Evolutionary conservation across 2,888 invertebrate species (phyloP), one percentile per base, ranked within the genome.

Genomic region (Caenorhabditis sp.): DNA sequence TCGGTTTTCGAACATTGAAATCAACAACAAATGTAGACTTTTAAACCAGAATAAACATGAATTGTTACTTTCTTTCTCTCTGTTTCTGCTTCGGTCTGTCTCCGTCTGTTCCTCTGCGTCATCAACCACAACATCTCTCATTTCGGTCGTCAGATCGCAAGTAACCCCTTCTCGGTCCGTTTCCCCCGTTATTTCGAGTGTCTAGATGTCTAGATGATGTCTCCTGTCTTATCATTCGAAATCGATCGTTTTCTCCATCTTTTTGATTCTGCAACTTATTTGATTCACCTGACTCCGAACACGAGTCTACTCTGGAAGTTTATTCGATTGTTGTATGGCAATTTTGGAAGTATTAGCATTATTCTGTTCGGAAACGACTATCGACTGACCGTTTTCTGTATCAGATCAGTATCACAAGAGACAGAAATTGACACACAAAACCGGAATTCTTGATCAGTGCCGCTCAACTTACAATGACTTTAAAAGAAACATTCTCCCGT

Each of bases 131-230:
- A 40, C 6, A 11, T 40, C 40, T 40, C 40, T 40, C 40, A 13
- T 40, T 40, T 40, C 40, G 40, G 40, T 47, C 47, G 47, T 2
- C 47, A 47, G 47, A 20, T 47, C 47, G 20, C 18, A 47, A 47
- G 47, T 47, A 47, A 18, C 47, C n/a, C 18, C n/a, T n/a, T 47
- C 47, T 47, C 47, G 47, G 20, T 5, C 13, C 11, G 32, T 32
- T 40, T 8, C 13, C 40, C 13, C 13, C 40, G 32, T 40, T 13
- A 40, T 40, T 40, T 40, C n/a, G 3, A 20, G 47, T 47, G 47
- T 47, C 47, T 47, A 18, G 47, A 47, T 47, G 47, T 18, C 11
- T n/a, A n/a, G n/a, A n/a, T n/a, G n/a, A n/a, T n/a, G n/a, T n/a
- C n/a, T n/a, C n/a, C n/a, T n/a, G n/a, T n/a, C 18, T 47, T 47